These are phyloP conservation scores for Tetragonula carbonaria DNA, from an alignment of 2,888 invertebrate genomes.

Conservation along the genomic window DNA sequence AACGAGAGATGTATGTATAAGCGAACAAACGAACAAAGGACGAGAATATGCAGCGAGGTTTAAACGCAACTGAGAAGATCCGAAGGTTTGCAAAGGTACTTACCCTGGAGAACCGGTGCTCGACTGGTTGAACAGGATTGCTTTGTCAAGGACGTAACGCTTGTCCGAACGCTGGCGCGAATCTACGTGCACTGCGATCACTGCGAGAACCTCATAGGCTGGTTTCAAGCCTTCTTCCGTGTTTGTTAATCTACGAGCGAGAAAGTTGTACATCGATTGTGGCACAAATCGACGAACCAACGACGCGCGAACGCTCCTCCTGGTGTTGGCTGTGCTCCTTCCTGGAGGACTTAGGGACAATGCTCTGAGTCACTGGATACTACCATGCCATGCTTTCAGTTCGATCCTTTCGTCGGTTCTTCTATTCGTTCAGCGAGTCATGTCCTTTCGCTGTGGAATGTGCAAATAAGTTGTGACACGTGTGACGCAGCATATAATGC, in stretches of 20 bases:
- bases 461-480: too few relatives aligned
- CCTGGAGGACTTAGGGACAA: neutral
- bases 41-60: neutral
- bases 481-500: too few relatives aligned
- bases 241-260: conserved; percentile 63
- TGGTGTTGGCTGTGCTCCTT: conserved; percentile 20
- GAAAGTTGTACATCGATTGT: conserved; percentile 69
- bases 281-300: conserved; percentile 55
- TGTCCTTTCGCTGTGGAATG: too few relatives aligned
- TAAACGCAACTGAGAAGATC: neutral
- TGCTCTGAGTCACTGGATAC: neutral
- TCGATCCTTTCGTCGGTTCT: neutral
- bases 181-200: conserved; percentile 59
- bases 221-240: conserved; percentile 66
- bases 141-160: conserved; percentile 29
- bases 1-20: too few relatives aligned
- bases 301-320: conserved; percentile 21
- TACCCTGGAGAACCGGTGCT: conserved; percentile 8
- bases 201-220: conserved; percentile 25
- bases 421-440: too few relatives aligned
- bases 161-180: conserved; percentile 57
- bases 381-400: too few relatives aligned
- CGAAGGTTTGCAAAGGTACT: conserved; percentile 20
- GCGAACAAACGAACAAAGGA: too few relatives aligned
- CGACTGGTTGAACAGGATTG: neutral